Percentiles rank a stretch among this genome's conserved stretches.
These are phyloP conservation scores for Florisuga fusca DNA, from an alignment of 2,797 vertebrate genomes.

Conservation along the genomic window DNA sequence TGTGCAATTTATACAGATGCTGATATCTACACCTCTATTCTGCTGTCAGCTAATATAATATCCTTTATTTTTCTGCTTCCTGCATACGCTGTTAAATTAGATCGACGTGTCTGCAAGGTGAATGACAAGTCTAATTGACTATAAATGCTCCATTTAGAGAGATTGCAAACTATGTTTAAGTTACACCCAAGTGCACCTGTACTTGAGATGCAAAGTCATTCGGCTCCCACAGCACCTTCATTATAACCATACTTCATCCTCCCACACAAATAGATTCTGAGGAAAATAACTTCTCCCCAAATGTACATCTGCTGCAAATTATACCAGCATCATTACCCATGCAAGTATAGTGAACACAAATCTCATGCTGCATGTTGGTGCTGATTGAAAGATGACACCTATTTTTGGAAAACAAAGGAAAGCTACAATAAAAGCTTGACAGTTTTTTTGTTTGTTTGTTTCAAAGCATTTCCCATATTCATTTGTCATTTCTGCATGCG, in stretches of 20 bases:
- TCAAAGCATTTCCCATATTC: neutral
- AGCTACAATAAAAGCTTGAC: neutral
- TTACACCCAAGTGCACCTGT: slow-evolving; percentile 71
- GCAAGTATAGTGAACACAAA: slow-evolving; percentile 45
- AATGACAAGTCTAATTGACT: slow-evolving; percentile 73
- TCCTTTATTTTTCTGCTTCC: slow-evolving; percentile 53
- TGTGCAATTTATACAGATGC: neutral
- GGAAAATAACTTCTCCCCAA: slow-evolving; percentile 67
- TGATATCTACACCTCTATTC: slow-evolving; percentile 11
- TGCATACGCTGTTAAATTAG: slow-evolving; percentile 60
- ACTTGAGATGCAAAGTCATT: slow-evolving; percentile 68
- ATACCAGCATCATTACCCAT: slow-evolving; percentile 48
- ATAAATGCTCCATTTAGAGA: slow-evolving; percentile 69
- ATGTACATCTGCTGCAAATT: slow-evolving; percentile 67
- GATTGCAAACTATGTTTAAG: slow-evolving; percentile 73
- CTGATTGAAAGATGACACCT: slow-evolving; percentile 53
- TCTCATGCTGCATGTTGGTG: neutral
- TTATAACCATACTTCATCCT: slow-evolving; percentile 66
- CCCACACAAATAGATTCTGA: slow-evolving; percentile 66
- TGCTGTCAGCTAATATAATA: slow-evolving; percentile 43
- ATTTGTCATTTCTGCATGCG: neutral
- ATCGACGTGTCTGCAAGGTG: slow-evolving; percentile 62
- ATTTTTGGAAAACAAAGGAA: slow-evolving; percentile 42
- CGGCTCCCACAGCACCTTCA: slow-evolving; percentile 62
- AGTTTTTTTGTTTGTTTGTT: neutral